These are phyloP conservation scores for Colostygia pectinataria DNA, from an alignment of 2,888 invertebrate genomes.

Conservation along the genomic window DNA sequence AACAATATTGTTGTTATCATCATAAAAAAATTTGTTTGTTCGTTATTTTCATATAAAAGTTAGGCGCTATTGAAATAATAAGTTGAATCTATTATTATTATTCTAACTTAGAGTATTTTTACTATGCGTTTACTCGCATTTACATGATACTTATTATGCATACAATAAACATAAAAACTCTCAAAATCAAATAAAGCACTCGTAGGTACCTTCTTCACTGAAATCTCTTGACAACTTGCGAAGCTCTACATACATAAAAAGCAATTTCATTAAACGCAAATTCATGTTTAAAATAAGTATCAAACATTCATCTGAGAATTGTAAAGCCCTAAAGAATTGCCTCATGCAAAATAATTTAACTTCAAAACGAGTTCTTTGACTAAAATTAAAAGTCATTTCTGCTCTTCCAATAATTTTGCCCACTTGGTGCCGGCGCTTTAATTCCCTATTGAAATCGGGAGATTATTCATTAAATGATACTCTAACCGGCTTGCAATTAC, in stretches of 20 bases:
- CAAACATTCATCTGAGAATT: slow-evolving; percentile 56
- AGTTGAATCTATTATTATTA: too few relatives aligned
- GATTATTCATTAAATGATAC: slow-evolving; percentile 75
- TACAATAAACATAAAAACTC: background rate
- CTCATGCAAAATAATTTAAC: slow-evolving; percentile 74
- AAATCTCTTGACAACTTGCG: background rate
- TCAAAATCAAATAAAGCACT: background rate
- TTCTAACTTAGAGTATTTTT: too few relatives aligned
- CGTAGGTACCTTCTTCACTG: background rate
- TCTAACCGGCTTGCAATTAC: slow-evolving; percentile 73
- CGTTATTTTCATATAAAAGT: too few relatives aligned
- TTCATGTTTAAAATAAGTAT: slow-evolving; percentile 50
- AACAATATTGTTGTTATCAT: too few relatives aligned
- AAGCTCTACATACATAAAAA: slow-evolving; percentile 7
- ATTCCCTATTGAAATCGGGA: slow-evolving; percentile 61
- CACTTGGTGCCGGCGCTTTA: slow-evolving; percentile 51
- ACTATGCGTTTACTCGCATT: too few relatives aligned
- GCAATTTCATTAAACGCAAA: slow-evolving; percentile 26
- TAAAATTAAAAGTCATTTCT: slow-evolving; percentile 64
- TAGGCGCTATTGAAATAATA: too few relatives aligned
- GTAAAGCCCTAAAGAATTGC: slow-evolving; percentile 64
- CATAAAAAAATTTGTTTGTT: too few relatives aligned
- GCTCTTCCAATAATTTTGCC: slow-evolving; percentile 57
- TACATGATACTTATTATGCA: too few relatives aligned
- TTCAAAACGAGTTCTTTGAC: slow-evolving; percentile 57